These are phyloP conservation scores for Meteorus sp. DNA, from an alignment of 1,140 invertebrate genomes.

Conservation along the genomic window DNA sequence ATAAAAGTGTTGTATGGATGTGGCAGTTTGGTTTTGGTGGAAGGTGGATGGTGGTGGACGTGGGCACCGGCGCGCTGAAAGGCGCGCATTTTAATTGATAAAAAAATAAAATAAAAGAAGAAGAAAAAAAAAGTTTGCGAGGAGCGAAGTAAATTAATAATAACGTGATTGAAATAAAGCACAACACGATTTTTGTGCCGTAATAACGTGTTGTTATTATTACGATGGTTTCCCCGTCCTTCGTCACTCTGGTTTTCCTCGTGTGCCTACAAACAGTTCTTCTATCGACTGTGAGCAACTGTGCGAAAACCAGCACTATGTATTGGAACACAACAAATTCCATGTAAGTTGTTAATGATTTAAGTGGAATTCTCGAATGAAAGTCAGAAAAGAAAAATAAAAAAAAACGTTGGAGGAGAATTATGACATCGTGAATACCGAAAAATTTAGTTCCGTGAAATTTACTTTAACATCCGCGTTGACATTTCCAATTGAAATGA, in stretches of 20 bases:
- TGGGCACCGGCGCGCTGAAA: slow-evolving; percentile 30
- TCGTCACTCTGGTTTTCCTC: slow-evolving; percentile 71
- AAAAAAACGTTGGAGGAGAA: too few species aligned
- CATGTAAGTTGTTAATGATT: slow-evolving; percentile 61
- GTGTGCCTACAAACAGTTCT: slow-evolving; percentile 78
- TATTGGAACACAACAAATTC: slow-evolving; percentile 86
- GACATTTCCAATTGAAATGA: too few species aligned
- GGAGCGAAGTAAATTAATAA: too few species aligned
- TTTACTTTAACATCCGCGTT: too few species aligned
- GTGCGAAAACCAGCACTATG: slow-evolving; percentile 81
- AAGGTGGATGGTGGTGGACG: slow-evolving; percentile 38
- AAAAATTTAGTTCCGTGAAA: too few species aligned
- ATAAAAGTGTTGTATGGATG: slow-evolving; percentile 41
- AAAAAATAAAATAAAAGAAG: background rate
- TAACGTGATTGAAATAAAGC: too few species aligned
- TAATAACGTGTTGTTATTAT: slow-evolving; percentile 46
- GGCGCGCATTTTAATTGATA: slow-evolving; percentile 36
- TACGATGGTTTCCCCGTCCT: slow-evolving; percentile 64
- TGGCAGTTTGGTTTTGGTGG: slow-evolving; percentile 44
- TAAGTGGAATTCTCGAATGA: slow-evolving; percentile 1
- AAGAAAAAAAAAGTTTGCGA: background rate
- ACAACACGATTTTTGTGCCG: slow-evolving; percentile 27
- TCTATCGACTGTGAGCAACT: slow-evolving; percentile 72
- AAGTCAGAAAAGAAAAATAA: too few species aligned
- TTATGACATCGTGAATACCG: too few species aligned